phyloP scores from a whole-genome alignment of 2,113 vertebrate species.

The Xenopus tropicalis region UCB_Xtro_10.0 CM004448.2:25571501-25572000 shows the following conservation, averaged over 20 bases:
- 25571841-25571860: background rate
- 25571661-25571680: background rate
- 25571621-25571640: background rate
- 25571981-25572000: background rate
- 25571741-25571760: background rate
- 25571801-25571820: background rate
- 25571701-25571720: background rate
- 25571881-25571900: background rate
- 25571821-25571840: background rate
- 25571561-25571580: too few species aligned
- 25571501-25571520: too few species aligned
- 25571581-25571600: too few species aligned
- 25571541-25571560: too few species aligned
- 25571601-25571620: background rate
- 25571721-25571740: background rate
- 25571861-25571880: background rate
- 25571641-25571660: too few species aligned
- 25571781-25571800: background rate
- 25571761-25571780: background rate
- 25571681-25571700: background rate
- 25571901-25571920: background rate
- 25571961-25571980: background rate
- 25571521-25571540: too few species aligned
- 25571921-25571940: background rate
- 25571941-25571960: constrained; percentile 2